phyloP scores from a whole-genome alignment of 2,113 vertebrate genomes.

The Bungarus multicinctus region DNA sequence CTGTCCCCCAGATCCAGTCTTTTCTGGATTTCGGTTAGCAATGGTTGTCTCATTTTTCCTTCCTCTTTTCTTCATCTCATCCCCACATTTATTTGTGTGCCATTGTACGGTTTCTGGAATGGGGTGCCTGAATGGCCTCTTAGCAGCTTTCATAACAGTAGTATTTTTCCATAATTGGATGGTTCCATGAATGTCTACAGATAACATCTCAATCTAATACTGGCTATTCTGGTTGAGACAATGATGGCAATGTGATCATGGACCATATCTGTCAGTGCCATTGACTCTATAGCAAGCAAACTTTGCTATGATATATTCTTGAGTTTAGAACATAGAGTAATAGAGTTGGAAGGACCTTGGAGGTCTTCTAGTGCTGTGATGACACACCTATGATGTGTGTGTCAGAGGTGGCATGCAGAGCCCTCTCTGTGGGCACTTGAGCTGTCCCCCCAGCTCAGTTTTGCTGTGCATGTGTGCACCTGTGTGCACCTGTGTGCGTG shows the following conservation, averaged over 20 bases:
- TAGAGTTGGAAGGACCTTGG: neutral
- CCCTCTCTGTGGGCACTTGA: too few relatives aligned
- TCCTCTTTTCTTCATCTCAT: neutral
- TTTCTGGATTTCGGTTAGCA: neutral
- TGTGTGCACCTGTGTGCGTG: too few relatives aligned
- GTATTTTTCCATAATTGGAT: neutral
- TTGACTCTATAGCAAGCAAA: neutral
- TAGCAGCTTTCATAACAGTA: too few relatives aligned
- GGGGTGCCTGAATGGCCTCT: too few relatives aligned
- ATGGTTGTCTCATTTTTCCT: neutral
- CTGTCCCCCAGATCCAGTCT: too few relatives aligned
- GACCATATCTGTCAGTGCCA: neutral
- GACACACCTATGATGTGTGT: too few relatives aligned
- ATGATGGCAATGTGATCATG: too few relatives aligned
- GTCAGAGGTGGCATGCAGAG: too few relatives aligned
- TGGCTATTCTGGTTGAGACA: neutral
- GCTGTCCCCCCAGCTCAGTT: too few relatives aligned
- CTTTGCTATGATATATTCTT: conserved; percentile 31
- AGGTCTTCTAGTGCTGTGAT: neutral
- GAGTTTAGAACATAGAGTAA: neutral
- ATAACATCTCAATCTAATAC: neutral
- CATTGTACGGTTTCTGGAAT: neutral
- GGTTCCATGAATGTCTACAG: neutral
- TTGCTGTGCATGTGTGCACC: too few relatives aligned
- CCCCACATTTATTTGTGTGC: neutral